These are phyloP conservation scores for Tauraco hartlaubi DNA, from an alignment of 2,797 vertebrate genomes.

Conservation along the genomic window DNA sequence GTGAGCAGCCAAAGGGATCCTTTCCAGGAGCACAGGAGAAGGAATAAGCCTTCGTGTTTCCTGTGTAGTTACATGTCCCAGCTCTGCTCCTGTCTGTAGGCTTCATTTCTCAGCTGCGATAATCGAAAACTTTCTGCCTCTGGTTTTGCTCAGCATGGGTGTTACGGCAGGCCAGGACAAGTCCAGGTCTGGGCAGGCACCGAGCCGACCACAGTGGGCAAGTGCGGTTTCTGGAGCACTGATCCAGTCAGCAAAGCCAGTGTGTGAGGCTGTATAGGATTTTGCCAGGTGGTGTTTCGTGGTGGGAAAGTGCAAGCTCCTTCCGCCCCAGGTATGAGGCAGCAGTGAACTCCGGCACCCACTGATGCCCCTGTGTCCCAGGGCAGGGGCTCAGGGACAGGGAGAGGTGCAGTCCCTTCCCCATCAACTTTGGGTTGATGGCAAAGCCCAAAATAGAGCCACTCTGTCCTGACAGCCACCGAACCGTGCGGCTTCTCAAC, in stretches of 20 bases:
- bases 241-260: background rate
- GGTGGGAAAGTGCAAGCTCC: background rate
- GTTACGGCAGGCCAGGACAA: background rate
- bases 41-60: background rate
- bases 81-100: background rate
- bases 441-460: background rate
- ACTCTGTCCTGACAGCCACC: background rate
- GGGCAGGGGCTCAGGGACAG: background rate
- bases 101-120: background rate
- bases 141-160: background rate
- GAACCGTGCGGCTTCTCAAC: background rate
- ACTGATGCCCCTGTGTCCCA: background rate
- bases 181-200: background rate
- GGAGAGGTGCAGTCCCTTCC: background rate
- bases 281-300: background rate
- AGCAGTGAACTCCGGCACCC: background rate
- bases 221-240: background rate
- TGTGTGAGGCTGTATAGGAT: background rate
- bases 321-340: background rate
- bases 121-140: background rate
- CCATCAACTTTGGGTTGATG: background rate
- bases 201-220: background rate
- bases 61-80: background rate
- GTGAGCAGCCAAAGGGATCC: background rate
- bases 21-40: background rate